Evolutionary conservation across 2,888 invertebrate genomes (phyloP), one percentile per base, ranked within the genome.

Genomic region (Eutolmus rufibarbis): DNA sequence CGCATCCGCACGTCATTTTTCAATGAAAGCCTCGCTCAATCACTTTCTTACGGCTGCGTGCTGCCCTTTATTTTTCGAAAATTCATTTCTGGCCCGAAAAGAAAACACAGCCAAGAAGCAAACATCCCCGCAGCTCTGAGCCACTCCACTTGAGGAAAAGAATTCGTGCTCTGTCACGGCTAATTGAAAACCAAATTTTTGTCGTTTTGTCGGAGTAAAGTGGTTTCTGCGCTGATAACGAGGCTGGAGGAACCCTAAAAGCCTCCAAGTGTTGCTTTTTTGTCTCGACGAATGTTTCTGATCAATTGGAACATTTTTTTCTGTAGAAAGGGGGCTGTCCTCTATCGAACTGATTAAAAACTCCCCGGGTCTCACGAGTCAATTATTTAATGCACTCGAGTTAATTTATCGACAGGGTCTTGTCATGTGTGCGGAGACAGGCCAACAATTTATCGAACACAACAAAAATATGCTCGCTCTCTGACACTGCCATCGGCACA

Each of bases 181-280:
- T 88, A 88, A 88, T 88, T 88, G 88, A 88, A 88, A 88, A 87
- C 85, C 87, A 87, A 88, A 88, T 87, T 88, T 88, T 56, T 85
- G 88, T 87, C 88, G 84, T 88, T 82, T 77, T 81, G 76, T 81
- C 56, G 19, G 3, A 28, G 56, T 31, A 31, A 81, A 81, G 81
- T 56, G 56, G 81, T 81, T 81, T 81, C 81, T 19, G 78, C 19
- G 37, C 19, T 56, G 81, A 81, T 81, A 81, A 81, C 51, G 81
- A 8, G 56, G n/a, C 16, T 5, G 31, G 5, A 56, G 56, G 34
- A 56, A 81, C 28, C 51, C 56, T 81, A 28, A 31, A 56, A 76
- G 40, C 76, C 34, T 76, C 37, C 40, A 37, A 34, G 40, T 34
- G 40, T 37, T 76, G n/a, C 37, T 76, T 76, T 40, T 76, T 78